phyloP scores from a whole-genome alignment of 2,113 vertebrate species.

The Ophiodon elongatus region DNA sequence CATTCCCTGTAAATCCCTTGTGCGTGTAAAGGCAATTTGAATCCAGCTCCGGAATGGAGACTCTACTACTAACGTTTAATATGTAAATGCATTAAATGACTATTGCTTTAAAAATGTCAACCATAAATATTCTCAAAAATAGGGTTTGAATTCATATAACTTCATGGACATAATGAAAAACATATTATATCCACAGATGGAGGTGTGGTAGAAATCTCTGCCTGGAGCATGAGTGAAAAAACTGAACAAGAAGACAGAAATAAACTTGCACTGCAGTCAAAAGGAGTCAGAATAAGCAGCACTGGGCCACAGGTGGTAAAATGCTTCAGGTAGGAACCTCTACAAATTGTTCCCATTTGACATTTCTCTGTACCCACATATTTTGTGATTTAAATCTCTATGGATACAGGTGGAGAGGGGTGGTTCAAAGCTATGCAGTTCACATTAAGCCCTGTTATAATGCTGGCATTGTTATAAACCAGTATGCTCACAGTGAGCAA shows the following conservation, averaged over 20 bases:
- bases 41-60: accelerated
- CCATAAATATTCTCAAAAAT: background rate
- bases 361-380: slow-evolving; percentile 35
- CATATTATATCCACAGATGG: background rate
- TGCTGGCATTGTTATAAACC: slow-evolving; percentile 15
- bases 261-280: slow-evolving; percentile 22
- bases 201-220: background rate
- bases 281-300: slow-evolving; percentile 20
- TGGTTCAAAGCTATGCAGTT: slow-evolving; percentile 44
- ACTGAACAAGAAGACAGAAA: background rate
- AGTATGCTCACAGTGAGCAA: slow-evolving; percentile 40
- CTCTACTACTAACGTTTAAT: background rate
- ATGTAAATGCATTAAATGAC: background rate
- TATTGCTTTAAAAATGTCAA: background rate
- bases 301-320: slow-evolving; percentile 55
- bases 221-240: background rate
- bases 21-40: background rate
- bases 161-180: background rate
- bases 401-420: slow-evolving; percentile 5
- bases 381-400: slow-evolving; percentile 45
- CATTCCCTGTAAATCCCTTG: background rate
- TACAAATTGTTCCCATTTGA: slow-evolving; percentile 53
- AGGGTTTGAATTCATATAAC: background rate
- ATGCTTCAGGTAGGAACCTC: slow-evolving; percentile 41
- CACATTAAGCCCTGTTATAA: slow-evolving; percentile 25